phyloP scores from a whole-genome alignment of 2,888 invertebrate species.

The Eupithecia pulchellata region DNA sequence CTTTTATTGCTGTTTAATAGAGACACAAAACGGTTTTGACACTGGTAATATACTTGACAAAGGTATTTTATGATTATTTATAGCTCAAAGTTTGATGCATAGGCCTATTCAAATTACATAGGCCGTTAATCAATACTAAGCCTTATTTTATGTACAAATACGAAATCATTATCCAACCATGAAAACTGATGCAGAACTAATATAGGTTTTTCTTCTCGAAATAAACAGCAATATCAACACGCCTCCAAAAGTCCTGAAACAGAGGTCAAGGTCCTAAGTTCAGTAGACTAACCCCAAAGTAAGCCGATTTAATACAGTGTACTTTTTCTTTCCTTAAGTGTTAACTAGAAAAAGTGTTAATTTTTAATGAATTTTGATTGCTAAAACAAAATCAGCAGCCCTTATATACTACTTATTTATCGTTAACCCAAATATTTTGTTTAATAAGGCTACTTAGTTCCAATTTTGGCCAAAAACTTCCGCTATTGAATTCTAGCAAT shows the following conservation, averaged over 20 bases:
- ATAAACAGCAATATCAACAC: not conserved
- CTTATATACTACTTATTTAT: too few species aligned
- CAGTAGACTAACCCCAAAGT: not conserved
- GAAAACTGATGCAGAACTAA: not conserved
- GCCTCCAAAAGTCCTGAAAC: not conserved
- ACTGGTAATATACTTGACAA: slow-evolving; percentile 14
- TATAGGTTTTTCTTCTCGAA: not conserved
- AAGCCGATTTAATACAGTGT: not conserved
- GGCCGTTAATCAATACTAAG: not conserved
- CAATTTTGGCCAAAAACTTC: too few species aligned
- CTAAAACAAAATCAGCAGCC: too few species aligned
- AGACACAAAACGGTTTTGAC: slow-evolving; percentile 42
- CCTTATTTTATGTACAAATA: not conserved
- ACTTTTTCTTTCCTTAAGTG: too few species aligned
- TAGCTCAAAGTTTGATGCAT: slow-evolving; percentile 1
- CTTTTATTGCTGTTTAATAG: slow-evolving; percentile 46
- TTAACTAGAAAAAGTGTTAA: too few species aligned
- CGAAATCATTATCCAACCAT: not conserved
- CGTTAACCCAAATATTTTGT: too few species aligned
- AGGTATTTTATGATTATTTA: slow-evolving; percentile 12
- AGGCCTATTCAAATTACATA: not conserved
- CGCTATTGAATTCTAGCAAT: not conserved
- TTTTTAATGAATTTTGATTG: too few species aligned
- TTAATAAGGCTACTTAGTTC: too few species aligned
- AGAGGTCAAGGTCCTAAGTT: not conserved